phyloP scores from a whole-genome alignment of 2,797 vertebrate genomes.

The Takifugu ocellatus region DNA sequence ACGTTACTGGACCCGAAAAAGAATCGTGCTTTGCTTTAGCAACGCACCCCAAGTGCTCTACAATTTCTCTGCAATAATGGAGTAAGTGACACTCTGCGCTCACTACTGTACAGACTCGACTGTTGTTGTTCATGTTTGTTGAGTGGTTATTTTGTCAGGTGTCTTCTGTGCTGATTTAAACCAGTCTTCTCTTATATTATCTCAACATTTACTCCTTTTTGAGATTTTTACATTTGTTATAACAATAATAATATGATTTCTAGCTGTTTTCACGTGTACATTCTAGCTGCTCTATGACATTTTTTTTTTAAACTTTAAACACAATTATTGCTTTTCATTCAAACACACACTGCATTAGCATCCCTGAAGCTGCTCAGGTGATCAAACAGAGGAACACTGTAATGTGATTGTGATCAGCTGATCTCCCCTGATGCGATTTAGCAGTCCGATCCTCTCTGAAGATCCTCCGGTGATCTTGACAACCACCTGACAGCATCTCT shows the following conservation, averaged over 20 bases:
- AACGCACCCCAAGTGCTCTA: conserved; percentile 78
- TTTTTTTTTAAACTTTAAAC: neutral
- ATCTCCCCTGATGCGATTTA: conserved; percentile 44
- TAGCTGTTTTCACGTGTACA: neutral
- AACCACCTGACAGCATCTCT: conserved; percentile 52
- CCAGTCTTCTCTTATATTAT: neutral
- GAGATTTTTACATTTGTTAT: neutral
- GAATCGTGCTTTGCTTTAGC: conserved; percentile 81
- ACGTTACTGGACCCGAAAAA: conserved; percentile 54
- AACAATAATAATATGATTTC: too few species aligned
- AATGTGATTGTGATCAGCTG: conserved; percentile 18
- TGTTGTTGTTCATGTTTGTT: neutral
- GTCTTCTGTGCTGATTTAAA: neutral
- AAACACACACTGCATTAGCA: conserved; percentile 7
- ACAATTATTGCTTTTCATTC: neutral
- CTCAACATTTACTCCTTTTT: neutral
- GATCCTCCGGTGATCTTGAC: conserved; percentile 40
- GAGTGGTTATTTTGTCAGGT: neutral
- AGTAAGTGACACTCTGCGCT: conserved; percentile 73
- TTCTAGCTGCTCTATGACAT: neutral
- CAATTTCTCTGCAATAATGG: conserved; percentile 79
- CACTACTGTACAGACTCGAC: conserved; percentile 9
- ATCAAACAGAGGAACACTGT: conserved; percentile 25
- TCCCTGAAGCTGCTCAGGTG: conserved; percentile 28
- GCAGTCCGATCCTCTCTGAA: conserved; percentile 35